Percentiles rank a stretch among this genome's conserved stretches.
Conservation (phyloP, 2,888 invertebrate genomes). For the Melinaea menophilus region DNA sequence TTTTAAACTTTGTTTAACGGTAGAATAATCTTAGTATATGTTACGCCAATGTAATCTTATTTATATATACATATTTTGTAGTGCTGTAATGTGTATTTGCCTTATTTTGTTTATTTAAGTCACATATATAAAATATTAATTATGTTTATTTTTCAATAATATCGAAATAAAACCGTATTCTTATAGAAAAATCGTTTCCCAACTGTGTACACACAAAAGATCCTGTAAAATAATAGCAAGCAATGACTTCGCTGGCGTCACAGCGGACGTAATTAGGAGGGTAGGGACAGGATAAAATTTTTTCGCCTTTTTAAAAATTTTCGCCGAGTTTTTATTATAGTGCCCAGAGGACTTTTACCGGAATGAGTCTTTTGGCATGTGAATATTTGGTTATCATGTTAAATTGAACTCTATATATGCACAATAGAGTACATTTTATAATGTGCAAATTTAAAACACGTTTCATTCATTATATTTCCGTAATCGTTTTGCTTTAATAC, state of each 20-base stretch:
- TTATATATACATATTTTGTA: too few relatives aligned
- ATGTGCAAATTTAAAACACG: slow-evolving; percentile 10
- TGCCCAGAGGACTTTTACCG: slow-evolving; percentile 41
- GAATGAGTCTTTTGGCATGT: slow-evolving; percentile 37
- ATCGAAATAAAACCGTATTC: not conserved
- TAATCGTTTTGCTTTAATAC: slow-evolving; percentile 26
- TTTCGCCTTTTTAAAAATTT: slow-evolving; percentile 40
- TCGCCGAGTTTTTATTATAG: slow-evolving; percentile 41
- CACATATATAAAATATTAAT: too few relatives aligned
- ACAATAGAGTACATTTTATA: not conserved
- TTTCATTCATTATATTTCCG: slow-evolving; percentile 29
- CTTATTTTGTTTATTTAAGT: too few relatives aligned
- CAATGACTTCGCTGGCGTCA: slow-evolving; percentile 40
- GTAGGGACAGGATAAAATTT: slow-evolving; percentile 35
- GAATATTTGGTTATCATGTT: slow-evolving; percentile 28
- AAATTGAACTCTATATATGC: slow-evolving; percentile 18
- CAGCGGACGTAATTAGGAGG: slow-evolving; percentile 47
- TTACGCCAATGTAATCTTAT: too few relatives aligned
- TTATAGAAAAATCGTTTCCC: slow-evolving; percentile 9
- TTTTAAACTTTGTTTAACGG: not conserved
- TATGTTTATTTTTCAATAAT: too few relatives aligned
- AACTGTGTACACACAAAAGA: slow-evolving; percentile 34
- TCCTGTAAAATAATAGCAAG: slow-evolving; percentile 37
- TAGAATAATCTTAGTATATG: too few relatives aligned
- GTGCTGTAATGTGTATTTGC: too few relatives aligned